These are phyloP conservation scores for Gallirallus australis DNA, from an alignment of 2,797 vertebrate species.

Conservation along the genomic window DNA sequence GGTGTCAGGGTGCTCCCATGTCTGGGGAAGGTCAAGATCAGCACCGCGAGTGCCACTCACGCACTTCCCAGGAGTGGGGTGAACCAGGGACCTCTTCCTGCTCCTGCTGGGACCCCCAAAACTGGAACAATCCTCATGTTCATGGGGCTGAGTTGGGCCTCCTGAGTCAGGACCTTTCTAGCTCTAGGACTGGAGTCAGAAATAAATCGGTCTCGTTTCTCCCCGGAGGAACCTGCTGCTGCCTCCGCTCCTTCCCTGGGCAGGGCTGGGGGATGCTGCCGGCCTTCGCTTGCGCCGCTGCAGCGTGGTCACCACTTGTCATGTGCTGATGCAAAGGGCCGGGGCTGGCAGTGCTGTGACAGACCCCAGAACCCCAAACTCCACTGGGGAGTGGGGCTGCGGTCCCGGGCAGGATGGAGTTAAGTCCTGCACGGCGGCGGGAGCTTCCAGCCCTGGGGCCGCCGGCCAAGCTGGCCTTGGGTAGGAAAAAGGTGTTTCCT, in stretches of 20 bases:
- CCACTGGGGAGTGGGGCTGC: accelerated
- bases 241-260: background rate
- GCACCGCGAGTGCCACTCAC: background rate
- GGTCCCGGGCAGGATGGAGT: background rate
- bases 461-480: background rate
- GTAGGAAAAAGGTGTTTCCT: slow-evolving; percentile 81
- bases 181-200: background rate
- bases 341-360: accelerated
- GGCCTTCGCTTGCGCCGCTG: accelerated
- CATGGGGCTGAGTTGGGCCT: accelerated
- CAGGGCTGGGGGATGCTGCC: background rate
- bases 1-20: background rate
- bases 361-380: background rate
- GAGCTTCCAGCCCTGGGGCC: background rate
- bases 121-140: background rate
- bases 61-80: background rate
- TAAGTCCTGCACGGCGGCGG: background rate
- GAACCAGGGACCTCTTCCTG: background rate
- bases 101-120: background rate
- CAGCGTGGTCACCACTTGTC: accelerated
- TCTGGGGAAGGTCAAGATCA: background rate
- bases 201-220: slow-evolving; percentile 39
- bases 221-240: background rate
- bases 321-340: accelerated
- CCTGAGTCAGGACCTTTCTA: background rate